These are phyloP conservation scores for Maconellicoccus hirsutus DNA, from an alignment of 1,140 invertebrate species.

Conservation along the genomic window DNA sequence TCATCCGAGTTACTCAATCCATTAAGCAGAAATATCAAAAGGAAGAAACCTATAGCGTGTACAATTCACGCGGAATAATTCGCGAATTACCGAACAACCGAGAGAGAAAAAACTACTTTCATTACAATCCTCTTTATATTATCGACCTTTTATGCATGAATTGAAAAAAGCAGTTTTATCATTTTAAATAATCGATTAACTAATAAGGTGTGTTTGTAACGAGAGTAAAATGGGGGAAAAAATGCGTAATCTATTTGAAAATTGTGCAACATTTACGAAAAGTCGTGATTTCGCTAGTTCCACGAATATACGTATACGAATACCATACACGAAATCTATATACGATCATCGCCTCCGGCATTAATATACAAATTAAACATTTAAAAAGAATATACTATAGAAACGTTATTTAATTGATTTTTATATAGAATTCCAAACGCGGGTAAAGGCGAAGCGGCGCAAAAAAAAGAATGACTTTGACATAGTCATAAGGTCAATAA, in stretches of 20 bases:
- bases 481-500: neutral
- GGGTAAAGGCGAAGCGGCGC: neutral
- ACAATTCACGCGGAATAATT: neutral
- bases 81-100: neutral
- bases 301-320: neutral
- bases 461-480: neutral
- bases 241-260: neutral
- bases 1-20: neutral
- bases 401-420: too few species aligned
- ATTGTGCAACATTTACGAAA: constrained; percentile 9
- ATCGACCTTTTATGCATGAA: neutral
- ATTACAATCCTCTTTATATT: neutral
- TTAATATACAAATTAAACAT: neutral
- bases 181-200: neutral
- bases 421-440: neutral
- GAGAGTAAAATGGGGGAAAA: neutral
- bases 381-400: neutral
- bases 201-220: constrained; percentile 4
- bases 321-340: neutral
- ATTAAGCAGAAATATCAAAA: neutral
- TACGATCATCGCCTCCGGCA: neutral
- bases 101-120: neutral
- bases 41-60: neutral
- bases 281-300: neutral
- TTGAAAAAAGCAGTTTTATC: neutral